phyloP scores from a whole-genome alignment of 2,888 invertebrate species.

The Clanis bilineata region DNA sequence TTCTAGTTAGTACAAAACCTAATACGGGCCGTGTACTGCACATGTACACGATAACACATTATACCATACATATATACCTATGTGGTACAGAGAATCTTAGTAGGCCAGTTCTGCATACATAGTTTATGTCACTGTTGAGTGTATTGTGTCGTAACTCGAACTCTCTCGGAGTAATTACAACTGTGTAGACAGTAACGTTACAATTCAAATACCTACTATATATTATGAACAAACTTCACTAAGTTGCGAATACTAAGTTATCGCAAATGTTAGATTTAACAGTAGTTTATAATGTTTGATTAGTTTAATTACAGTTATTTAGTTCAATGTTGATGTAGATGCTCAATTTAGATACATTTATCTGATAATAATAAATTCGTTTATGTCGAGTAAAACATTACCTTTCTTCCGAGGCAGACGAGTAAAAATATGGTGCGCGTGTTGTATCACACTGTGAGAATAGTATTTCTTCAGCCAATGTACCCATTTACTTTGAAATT shows the following conservation, averaged over 20 bases:
- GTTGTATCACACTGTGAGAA: background rate
- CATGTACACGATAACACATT: background rate
- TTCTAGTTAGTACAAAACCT: too few species aligned
- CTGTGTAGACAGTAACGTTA: background rate
- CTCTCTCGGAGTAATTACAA: background rate
- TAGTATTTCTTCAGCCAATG: background rate
- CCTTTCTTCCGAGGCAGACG: too few species aligned
- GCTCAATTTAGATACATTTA: too few species aligned
- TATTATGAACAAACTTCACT: background rate
- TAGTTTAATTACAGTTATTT: too few species aligned
- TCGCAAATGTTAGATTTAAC: too few species aligned
- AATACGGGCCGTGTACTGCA: background rate
- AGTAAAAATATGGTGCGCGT: background rate
- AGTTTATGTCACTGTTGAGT: slow-evolving; percentile 3
- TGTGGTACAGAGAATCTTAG: slow-evolving; percentile 5
- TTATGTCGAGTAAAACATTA: too few species aligned
- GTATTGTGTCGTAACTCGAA: slow-evolving; percentile 1
- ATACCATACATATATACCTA: background rate
- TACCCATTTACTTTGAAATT: background rate
- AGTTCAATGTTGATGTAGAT: too few species aligned
- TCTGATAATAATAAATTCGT: too few species aligned
- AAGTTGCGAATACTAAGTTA: background rate
- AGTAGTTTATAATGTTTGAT: too few species aligned
- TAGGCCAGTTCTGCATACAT: slow-evolving; percentile 5
- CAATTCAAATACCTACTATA: background rate